Conservation (phyloP, 2,888 invertebrate species). For the Lycocerus yunnanus region DNA sequence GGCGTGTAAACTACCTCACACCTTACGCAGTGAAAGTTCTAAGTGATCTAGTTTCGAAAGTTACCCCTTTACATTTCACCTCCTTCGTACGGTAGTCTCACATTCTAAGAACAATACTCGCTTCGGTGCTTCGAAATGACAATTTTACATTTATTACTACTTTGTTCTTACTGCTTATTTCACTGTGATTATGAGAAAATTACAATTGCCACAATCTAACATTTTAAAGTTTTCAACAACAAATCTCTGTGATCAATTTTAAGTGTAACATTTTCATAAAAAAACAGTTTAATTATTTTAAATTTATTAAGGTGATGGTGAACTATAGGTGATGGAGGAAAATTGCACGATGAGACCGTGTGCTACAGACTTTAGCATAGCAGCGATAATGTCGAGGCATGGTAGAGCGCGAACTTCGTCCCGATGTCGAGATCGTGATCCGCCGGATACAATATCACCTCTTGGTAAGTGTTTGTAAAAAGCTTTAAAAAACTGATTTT, state of each 20-base stretch:
- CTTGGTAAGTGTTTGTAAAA: constrained; percentile 49
- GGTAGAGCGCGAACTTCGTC: constrained; percentile 64
- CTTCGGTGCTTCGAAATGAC: constrained; percentile 25
- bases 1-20: constrained; percentile 36
- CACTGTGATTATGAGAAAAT: constrained; percentile 7
- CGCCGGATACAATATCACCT: constrained; percentile 51
- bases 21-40: constrained; percentile 34
- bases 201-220: constrained; percentile 7
- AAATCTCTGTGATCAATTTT: constrained; percentile 13
- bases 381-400: constrained; percentile 88
- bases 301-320: constrained; percentile 33
- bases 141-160: constrained; percentile 16
- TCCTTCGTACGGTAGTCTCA: constrained; percentile 20
- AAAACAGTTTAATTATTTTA: background rate
- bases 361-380: constrained; percentile 95
- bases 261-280: constrained; percentile 6
- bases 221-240: background rate
- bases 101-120: constrained; percentile 19
- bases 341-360: constrained; percentile 75
- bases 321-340: constrained; percentile 61
- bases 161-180: constrained; percentile 5
- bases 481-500: background rate
- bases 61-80: constrained; percentile 28
- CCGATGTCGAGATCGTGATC: constrained; percentile 57
- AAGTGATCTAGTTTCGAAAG: constrained; percentile 32